Conservation (phyloP, 2,888 invertebrate species). For the Geophilus truncorum region DNA sequence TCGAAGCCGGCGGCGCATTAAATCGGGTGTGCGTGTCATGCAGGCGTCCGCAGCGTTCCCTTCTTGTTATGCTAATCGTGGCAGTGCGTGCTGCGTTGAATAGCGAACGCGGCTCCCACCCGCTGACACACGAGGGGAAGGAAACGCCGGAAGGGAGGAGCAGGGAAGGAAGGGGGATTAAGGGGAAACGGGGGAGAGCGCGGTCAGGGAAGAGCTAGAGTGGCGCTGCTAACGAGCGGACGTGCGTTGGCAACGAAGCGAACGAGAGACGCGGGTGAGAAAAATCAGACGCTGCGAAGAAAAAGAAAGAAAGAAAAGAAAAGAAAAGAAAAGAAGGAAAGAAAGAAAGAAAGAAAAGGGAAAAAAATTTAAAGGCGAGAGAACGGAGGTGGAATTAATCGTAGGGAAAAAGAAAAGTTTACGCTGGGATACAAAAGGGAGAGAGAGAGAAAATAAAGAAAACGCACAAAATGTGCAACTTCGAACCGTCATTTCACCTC, state of each 20-base stretch:
- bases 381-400: constrained; percentile 16
- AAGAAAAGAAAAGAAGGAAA: neutral
- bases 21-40: constrained; percentile 27
- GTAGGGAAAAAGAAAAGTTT: neutral
- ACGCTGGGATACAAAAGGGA: neutral
- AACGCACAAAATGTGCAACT: too few species aligned
- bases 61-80: constrained; percentile 25
- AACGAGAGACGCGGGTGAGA: constrained; percentile 21
- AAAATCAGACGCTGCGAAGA: neutral
- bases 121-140: constrained; percentile 22
- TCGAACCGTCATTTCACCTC: too few species aligned
- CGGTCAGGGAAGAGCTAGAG: constrained; percentile 25
- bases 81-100: constrained; percentile 25
- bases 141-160: constrained; percentile 25
- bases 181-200: constrained; percentile 27
- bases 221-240: constrained; percentile 25
- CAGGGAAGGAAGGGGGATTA: constrained; percentile 21
- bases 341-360: neutral
- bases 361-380: neutral
- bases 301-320: neutral
- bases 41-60: constrained; percentile 21
- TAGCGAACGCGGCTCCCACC: constrained; percentile 21
- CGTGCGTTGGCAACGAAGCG: constrained; percentile 21
- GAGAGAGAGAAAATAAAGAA: neutral
- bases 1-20: constrained; percentile 25